Conservation (phyloP, 2,888 invertebrate genomes). For the Auanema freiburgensis region DNA sequence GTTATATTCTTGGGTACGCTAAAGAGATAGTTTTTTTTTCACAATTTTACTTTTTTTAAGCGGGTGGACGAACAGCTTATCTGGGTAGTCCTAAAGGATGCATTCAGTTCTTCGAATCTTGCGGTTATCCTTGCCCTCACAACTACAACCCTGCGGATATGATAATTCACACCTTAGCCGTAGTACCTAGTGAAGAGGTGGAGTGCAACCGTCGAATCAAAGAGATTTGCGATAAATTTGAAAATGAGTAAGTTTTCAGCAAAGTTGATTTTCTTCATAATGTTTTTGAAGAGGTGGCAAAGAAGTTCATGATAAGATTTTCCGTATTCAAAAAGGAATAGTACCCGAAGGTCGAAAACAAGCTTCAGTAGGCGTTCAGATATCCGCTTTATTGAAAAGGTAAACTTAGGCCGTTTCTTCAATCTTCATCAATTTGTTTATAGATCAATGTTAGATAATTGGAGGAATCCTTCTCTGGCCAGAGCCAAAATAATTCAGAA, state of each 20-base stretch:
- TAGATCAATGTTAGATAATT: slow-evolving; percentile 55
- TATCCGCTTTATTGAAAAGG: slow-evolving; percentile 31
- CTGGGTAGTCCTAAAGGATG: slow-evolving; percentile 73
- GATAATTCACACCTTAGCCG: slow-evolving; percentile 84
- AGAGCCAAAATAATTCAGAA: slow-evolving; percentile 62
- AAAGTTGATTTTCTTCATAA: slow-evolving; percentile 4
- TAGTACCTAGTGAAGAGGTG: slow-evolving; percentile 81
- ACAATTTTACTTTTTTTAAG: slow-evolving; percentile 62
- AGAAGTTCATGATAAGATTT: slow-evolving; percentile 23
- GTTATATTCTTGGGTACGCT: slow-evolving; percentile 77
- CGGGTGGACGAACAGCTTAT: slow-evolving; percentile 83
- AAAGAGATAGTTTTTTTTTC: not conserved
- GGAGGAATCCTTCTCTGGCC: slow-evolving; percentile 57
- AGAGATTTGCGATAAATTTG: slow-evolving; percentile 64
- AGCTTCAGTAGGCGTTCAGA: slow-evolving; percentile 31
- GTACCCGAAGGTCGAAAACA: slow-evolving; percentile 32
- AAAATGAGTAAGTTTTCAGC: slow-evolving; percentile 37
- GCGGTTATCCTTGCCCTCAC: slow-evolving; percentile 71
- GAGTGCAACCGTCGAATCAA: slow-evolving; percentile 58
- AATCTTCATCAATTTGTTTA: slow-evolving; percentile 20
- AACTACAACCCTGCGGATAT: slow-evolving; percentile 94
- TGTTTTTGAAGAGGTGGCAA: slow-evolving; percentile 38
- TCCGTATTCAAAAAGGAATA: slow-evolving; percentile 24
- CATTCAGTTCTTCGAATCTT: slow-evolving; percentile 50
- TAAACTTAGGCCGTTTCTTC: not conserved